Base-by-base conservation (phyloP, 2,113 vertebrate genomes). In the Mormyrus iriodes region DNA sequence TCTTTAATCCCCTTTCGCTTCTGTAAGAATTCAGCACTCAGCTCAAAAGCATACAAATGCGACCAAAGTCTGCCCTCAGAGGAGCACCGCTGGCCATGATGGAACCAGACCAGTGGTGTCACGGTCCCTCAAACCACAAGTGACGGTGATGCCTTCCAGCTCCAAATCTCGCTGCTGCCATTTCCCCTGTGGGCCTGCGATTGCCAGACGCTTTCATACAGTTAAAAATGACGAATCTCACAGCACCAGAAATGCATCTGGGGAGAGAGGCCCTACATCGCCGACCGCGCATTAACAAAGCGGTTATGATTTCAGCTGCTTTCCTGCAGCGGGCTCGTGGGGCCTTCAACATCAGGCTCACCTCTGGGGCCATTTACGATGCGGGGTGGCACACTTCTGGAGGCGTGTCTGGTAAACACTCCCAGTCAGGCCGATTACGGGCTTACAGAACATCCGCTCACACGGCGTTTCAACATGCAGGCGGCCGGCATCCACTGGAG, bases 401-500 rank as follows among this genome's bases (percentile, higher is more conserved):
- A 3, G 69, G 17, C 31, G 4, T 0, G 69, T 73, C 69, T 12
- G 19, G 69, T 73, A 73, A 39, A 93, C 91, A 92, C 90, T 88
- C 89, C 91, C 90, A 91, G 91, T 89, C 82, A 85, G 21, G 90
- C 87, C 90, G 90, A 93, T 92, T 92, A 90, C 85, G 82, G 93
- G 89, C 90, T 90, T 94, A 88, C 88, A 51, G 89, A 91, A 90
- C 91, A 83, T 92, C 90, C 88, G 2, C 90, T 90, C 90, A 82
- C 91, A 85, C 91, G 90, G 90, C 88, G 90, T 90, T 58, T 92
- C 89, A 88, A 83, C 53, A 85, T 24, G 88, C 76, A 58, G 65
- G 46, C 88, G 87, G 24, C 82, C 89, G 89, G 48, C 4, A 88
- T 0, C 39, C 6, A 8, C 10, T n/a, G 44, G 10, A 51, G 39